A percentile compares a stretch with the other conserved stretches of the same genome.
These are phyloP conservation scores for Sandelia bainsii DNA, from an alignment of 2,797 vertebrate genomes.

Conservation along the genomic window DNA sequence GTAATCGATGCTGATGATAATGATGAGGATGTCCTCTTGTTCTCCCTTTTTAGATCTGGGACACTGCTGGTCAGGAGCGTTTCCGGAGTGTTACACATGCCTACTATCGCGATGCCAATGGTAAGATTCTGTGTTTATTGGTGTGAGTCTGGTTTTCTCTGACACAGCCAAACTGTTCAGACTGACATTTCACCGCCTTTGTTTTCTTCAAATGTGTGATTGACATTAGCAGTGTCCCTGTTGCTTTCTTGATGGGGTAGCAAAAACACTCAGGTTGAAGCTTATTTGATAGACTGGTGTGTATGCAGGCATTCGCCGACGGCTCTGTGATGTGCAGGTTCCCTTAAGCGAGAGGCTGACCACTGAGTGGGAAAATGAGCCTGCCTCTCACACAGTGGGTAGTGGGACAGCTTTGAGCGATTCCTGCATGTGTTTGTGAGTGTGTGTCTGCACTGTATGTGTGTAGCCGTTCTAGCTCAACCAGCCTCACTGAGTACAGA, in stretches of 20 bases:
- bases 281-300: conserved; percentile 30
- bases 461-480: conserved; percentile 29
- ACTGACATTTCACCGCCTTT: conserved; percentile 15
- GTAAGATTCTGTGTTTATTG: conserved; percentile 75
- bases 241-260: conserved; percentile 9
- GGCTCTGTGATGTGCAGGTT: conserved; percentile 31
- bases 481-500: conserved; percentile 36
- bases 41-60: conserved; percentile 87
- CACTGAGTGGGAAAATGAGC: conserved; percentile 59
- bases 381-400: conserved; percentile 39
- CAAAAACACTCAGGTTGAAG: neutral
- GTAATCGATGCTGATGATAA: too few species aligned
- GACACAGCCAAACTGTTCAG: neutral
- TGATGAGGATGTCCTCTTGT: neutral
- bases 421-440: conserved; percentile 36
- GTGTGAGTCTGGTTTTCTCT: neutral
- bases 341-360: conserved; percentile 33
- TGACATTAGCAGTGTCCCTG: neutral
- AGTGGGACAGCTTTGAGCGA: conserved; percentile 19
- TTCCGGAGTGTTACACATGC: conserved; percentile 92
- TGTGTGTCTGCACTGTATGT: neutral
- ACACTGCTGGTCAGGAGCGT: conserved; percentile 92
- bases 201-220: conserved; percentile 19
- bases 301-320: conserved; percentile 6
- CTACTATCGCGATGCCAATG: conserved; percentile 92